Conservation (phyloP, 1,140 invertebrate species). For the Triops longicaudatus region DNA sequence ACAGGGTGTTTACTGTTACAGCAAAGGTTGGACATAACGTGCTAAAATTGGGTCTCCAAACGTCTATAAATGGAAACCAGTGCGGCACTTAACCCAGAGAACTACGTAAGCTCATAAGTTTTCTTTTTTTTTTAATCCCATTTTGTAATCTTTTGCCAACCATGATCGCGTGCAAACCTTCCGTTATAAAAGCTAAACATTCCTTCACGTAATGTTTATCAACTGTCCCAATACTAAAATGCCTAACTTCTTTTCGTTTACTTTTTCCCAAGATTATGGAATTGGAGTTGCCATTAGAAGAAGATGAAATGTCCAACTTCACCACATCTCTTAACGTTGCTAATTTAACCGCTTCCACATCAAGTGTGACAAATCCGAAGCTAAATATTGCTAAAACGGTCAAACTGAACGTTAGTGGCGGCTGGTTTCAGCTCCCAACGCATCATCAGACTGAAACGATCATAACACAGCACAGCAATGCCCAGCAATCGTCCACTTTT, state of each 20-base stretch:
- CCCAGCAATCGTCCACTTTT: constrained; percentile 34
- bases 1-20: not conserved
- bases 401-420: not conserved
- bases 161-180: too few species aligned
- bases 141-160: too few species aligned
- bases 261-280: not conserved
- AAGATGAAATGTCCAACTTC: constrained; percentile 1
- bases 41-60: not conserved
- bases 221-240: too few species aligned
- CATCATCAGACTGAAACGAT: not conserved
- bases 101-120: not conserved
- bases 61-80: constrained; percentile 15
- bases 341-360: not conserved
- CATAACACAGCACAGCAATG: not conserved
- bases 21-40: not conserved
- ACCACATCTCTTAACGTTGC: not conserved
- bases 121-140: too few species aligned
- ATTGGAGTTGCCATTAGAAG: not conserved
- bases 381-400: constrained; percentile 5
- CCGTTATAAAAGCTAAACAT: too few species aligned
- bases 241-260: too few species aligned
- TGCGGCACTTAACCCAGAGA: not conserved
- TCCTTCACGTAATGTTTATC: too few species aligned
- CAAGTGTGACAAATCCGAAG: not conserved
- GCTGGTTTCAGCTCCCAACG: not conserved